Conservation (phyloP, 2,113 vertebrate genomes). For the Paracanthobrama guichenoti region DNA sequence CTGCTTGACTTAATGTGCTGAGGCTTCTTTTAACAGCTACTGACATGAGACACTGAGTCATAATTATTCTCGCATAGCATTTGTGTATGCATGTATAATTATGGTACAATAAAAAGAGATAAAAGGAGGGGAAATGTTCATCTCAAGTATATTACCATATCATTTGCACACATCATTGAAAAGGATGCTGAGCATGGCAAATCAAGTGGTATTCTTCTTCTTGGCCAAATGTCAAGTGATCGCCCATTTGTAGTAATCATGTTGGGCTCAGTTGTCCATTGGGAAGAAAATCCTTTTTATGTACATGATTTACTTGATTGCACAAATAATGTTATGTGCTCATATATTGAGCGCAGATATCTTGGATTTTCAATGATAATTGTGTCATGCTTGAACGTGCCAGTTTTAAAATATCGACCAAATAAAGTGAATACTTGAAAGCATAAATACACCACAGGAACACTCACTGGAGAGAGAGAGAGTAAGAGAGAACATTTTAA, state of each 20-base stretch:
- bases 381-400: too few species aligned
- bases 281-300: too few species aligned
- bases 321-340: too few species aligned
- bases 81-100: conserved; percentile 40
- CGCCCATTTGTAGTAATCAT: background rate
- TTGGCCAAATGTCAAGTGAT: background rate
- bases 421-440: too few species aligned
- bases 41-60: conserved; percentile 16
- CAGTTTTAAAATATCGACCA: too few species aligned
- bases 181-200: background rate
- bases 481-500: too few species aligned
- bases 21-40: conserved; percentile 30
- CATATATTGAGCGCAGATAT: too few species aligned
- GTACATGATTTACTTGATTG: too few species aligned
- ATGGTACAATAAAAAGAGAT: conserved; percentile 20
- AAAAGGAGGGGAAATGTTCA: background rate
- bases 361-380: too few species aligned
- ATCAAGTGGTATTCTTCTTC: background rate
- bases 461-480: too few species aligned
- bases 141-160: conserved; percentile 29
- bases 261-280: background rate
- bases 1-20: conserved; percentile 7
- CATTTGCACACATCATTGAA: conserved; percentile 41
- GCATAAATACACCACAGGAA: too few species aligned
- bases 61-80: conserved; percentile 44